A percentile compares a stretch with the other conserved stretches of the same genome.
These are phyloP conservation scores for Pectinophora gossypiella DNA, from an alignment of 1,140 invertebrate species.

Conservation along the genomic window DNA sequence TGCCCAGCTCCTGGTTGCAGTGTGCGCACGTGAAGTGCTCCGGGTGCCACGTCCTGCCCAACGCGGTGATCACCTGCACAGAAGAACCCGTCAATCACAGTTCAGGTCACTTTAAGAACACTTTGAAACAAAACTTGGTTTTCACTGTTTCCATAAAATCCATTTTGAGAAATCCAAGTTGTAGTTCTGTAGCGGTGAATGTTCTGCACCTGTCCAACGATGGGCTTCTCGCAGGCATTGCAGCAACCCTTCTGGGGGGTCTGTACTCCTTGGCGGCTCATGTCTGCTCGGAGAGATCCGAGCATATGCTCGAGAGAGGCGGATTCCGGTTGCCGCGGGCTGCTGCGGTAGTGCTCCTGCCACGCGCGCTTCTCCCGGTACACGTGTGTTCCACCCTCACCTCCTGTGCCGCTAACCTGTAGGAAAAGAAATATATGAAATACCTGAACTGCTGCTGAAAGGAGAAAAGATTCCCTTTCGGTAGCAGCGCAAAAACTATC, in stretches of 20 bases:
- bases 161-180: neutral
- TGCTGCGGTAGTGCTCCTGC: slow-evolving; percentile 69
- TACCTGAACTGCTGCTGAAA: neutral
- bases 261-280: slow-evolving; percentile 97
- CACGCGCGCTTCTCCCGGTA: slow-evolving; percentile 62
- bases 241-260: slow-evolving; percentile 99
- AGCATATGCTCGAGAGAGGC: slow-evolving; percentile 74
- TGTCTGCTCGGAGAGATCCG: slow-evolving; percentile 90
- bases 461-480: neutral
- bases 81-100: slow-evolving; percentile 16
- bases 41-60: slow-evolving; percentile 99
- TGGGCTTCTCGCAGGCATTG: slow-evolving; percentile 97
- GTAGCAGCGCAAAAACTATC: neutral
- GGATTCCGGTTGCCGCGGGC: slow-evolving; percentile 59
- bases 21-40: slow-evolving; percentile 99
- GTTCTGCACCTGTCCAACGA: slow-evolving; percentile 92
- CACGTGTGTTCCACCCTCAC: slow-evolving; percentile 55
- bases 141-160: neutral
- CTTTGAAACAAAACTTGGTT: neutral
- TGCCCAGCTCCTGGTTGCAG: slow-evolving; percentile 97
- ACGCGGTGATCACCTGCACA: slow-evolving; percentile 90
- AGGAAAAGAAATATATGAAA: slow-evolving; percentile 11
- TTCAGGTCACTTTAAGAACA: neutral
- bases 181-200: neutral
- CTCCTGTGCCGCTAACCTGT: slow-evolving; percentile 57